phyloP scores from a whole-genome alignment of 2,113 vertebrate species.

The Columbina picui region DNA sequence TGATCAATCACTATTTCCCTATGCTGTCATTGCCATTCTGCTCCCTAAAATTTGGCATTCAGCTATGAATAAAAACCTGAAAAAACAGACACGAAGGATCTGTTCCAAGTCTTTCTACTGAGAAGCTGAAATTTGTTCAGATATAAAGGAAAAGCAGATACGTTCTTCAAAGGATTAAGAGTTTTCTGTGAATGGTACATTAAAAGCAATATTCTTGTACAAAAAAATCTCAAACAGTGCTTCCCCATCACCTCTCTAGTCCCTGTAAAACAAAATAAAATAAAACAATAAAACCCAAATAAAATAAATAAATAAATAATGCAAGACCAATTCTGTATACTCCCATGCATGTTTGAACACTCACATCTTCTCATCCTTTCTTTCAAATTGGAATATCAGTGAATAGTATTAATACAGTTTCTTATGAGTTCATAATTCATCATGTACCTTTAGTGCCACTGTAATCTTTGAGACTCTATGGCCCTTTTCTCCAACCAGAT shows the following conservation, averaged over 20 bases:
- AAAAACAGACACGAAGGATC: background rate
- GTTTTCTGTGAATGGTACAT: background rate
- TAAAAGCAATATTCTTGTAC: background rate
- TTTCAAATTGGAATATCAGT: background rate
- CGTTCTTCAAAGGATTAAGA: background rate
- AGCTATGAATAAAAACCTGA: background rate
- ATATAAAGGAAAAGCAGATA: background rate
- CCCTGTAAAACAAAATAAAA: background rate
- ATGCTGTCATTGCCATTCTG: background rate
- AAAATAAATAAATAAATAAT: background rate
- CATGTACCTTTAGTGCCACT: background rate
- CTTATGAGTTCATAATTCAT: background rate
- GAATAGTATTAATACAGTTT: background rate
- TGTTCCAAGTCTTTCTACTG: background rate
- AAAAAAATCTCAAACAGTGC: fast-evolving
- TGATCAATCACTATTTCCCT: background rate
- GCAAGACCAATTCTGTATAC: background rate
- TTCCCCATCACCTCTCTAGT: no score
- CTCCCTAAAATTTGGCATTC: background rate
- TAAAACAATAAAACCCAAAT: background rate
- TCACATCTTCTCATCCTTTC: background rate
- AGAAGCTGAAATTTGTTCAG: background rate
- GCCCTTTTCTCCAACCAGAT: background rate
- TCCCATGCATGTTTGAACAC: background rate
- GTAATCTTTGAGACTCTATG: background rate